Evolutionary conservation across 2,888 invertebrate species (phyloP).

Genomic region (Dendrolimus pini): DNA sequence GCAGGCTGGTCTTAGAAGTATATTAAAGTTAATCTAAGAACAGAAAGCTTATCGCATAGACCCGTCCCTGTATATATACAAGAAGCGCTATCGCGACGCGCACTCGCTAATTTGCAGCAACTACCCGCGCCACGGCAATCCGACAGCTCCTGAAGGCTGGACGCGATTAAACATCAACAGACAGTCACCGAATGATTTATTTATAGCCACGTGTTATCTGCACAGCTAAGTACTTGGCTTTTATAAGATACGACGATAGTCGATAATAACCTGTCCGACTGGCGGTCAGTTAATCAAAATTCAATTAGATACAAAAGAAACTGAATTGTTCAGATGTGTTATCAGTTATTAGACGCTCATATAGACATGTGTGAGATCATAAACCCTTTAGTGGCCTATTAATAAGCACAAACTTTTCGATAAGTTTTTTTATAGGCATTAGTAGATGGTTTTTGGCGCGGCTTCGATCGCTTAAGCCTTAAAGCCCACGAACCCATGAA

Average conservation of each 20-base stretch:
- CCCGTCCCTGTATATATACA: constrained; percentile 40
- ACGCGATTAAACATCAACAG: constrained; percentile 47
- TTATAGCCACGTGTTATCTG: constrained; percentile 25
- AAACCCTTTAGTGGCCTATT: background rate
- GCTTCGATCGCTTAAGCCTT: too few relatives aligned
- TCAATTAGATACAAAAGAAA: background rate
- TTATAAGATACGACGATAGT: background rate
- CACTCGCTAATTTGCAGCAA: constrained; percentile 69
- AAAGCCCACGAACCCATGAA: too few relatives aligned
- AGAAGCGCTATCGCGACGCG: constrained; percentile 63
- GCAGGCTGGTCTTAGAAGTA: background rate
- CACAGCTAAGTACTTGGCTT: background rate
- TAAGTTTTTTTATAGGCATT: too few relatives aligned
- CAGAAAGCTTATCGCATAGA: constrained; percentile 22
- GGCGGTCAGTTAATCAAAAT: background rate
- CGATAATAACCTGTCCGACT: background rate
- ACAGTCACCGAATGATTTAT: constrained; percentile 37
- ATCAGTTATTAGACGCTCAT: background rate
- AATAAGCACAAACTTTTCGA: background rate
- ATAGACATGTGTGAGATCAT: background rate
- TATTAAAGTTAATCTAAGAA: background rate
- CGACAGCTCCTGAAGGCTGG: constrained; percentile 53
- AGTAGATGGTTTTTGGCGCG: too few relatives aligned
- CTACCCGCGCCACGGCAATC: constrained; percentile 45
- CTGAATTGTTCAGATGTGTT: background rate